A percentile compares a stretch with the other conserved stretches of the same genome.
These are phyloP conservation scores for Aegypius monachus DNA, from an alignment of 2,113 vertebrate genomes.

Conservation along the genomic window DNA sequence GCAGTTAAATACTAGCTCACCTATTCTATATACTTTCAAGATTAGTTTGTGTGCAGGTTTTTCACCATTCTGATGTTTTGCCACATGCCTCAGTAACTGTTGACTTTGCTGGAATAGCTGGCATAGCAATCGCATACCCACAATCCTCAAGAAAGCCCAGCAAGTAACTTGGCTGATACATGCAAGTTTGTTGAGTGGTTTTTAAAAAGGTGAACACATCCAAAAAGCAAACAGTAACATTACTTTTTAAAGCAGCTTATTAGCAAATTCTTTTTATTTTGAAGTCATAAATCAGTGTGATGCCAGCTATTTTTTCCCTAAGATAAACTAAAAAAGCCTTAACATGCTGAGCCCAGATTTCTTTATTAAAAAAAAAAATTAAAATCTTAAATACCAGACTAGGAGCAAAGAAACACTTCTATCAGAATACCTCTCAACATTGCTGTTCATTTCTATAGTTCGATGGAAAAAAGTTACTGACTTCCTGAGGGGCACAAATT, in stretches of 20 bases:
- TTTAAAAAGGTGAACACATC: neutral
- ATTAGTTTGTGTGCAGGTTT: neutral
- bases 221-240: neutral
- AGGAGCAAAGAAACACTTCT: neutral
- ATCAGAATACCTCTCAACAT: neutral
- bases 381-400: neutral
- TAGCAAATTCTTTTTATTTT: neutral
- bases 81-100: neutral
- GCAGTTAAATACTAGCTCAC: neutral
- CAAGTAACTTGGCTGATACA: neutral
- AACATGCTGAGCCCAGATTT: neutral
- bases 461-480: neutral
- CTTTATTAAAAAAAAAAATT: neutral
- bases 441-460: neutral
- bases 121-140: neutral
- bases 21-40: neutral
- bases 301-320: neutral
- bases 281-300: neutral
- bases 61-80: neutral
- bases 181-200: rapidly evolving
- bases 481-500: neutral
- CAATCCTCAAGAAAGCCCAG: neutral
- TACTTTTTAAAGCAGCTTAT: neutral
- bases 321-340: neutral
- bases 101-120: neutral